These are phyloP conservation scores for Dolichoris vasculosae DNA, from an alignment of 1,140 invertebrate species.

Conservation along the genomic window DNA sequence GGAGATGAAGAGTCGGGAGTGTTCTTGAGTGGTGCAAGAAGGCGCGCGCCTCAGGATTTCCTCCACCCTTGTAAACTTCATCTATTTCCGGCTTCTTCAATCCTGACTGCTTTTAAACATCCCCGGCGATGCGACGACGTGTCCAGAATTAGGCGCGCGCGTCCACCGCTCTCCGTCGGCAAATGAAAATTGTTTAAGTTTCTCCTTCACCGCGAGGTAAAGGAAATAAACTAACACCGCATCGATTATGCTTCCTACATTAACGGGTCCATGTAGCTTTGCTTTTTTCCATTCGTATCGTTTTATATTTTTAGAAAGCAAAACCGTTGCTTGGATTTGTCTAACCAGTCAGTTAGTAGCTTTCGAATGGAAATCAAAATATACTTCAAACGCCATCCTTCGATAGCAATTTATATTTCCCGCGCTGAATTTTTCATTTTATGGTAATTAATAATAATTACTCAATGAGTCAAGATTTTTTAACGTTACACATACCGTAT, in stretches of 20 bases:
- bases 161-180: neutral
- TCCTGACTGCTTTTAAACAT: conserved; percentile 5
- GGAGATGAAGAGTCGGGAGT: neutral
- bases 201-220: conserved; percentile 21
- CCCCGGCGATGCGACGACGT: neutral
- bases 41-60: neutral
- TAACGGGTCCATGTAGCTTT: neutral
- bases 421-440: neutral
- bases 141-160: neutral
- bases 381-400: neutral
- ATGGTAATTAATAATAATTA: no score
- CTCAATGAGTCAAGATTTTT: no score
- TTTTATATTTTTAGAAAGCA: conserved; percentile 23
- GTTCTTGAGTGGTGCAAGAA: neutral
- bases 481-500: no score
- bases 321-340: neutral
- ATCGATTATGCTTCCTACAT: conserved; percentile 43
- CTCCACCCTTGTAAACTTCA: conserved; percentile 6
- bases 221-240: conserved; percentile 41
- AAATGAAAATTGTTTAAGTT: conserved; percentile 43
- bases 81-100: conserved; percentile 48
- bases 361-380: conserved; percentile 21
- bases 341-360: conserved; percentile 30
- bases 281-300: neutral
- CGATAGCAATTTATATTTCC: neutral